phyloP scores from a whole-genome alignment of 2,888 invertebrate species.

The Conomelus anceps region DNA sequence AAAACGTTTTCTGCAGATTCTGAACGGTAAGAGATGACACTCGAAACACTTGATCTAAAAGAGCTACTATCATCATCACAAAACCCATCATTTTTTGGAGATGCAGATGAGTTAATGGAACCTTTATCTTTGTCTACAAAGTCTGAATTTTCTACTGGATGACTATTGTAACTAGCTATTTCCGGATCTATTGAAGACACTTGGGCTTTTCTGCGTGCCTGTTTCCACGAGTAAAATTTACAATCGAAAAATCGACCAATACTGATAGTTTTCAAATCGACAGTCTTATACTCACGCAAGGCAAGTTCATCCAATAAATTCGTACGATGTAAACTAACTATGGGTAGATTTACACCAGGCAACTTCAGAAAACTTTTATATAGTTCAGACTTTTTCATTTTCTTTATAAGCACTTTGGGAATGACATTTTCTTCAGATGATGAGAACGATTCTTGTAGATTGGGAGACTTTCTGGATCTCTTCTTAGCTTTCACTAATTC shows the following conservation, averaged over 20 bases:
- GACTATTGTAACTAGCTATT: background rate
- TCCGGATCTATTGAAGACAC: background rate
- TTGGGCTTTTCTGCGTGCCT: background rate
- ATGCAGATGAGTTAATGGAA: background rate
- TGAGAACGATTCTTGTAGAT: background rate
- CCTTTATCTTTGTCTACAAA: background rate
- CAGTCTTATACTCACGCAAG: background rate
- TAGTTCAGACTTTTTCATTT: constrained; percentile 1
- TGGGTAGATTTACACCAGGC: background rate
- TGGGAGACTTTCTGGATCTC: background rate
- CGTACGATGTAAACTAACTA: background rate
- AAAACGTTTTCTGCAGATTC: background rate
- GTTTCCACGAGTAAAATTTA: background rate
- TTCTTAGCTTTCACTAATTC: background rate
- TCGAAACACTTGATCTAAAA: background rate
- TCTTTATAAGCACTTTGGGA: constrained; percentile 2
- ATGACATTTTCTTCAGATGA: background rate
- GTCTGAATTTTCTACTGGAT: background rate
- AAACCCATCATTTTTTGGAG: background rate
- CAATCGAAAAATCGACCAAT: background rate
- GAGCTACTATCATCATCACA: background rate
- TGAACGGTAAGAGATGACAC: background rate
- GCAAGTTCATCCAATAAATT: constrained; percentile 1
- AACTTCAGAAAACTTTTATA: constrained; percentile 10
- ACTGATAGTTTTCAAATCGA: background rate